phyloP scores from a whole-genome alignment of 1,140 invertebrate species.

The Portunus trituberculatus region DNA sequence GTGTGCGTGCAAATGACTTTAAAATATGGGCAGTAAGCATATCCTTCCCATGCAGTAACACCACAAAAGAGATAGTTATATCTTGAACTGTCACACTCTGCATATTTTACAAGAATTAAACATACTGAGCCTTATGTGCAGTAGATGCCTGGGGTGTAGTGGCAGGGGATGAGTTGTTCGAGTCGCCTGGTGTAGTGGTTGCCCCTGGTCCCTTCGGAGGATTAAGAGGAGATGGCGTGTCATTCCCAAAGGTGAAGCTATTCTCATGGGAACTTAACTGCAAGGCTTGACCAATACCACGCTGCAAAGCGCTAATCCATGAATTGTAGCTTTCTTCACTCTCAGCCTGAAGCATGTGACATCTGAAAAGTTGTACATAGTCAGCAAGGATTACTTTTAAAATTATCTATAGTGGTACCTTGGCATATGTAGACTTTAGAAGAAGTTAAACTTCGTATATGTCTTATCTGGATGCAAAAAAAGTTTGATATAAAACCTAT shows the following conservation, averaged over 20 bases:
- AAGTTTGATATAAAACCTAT: too few relatives aligned
- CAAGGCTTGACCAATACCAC: constrained; percentile 86
- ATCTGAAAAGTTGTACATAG: constrained; percentile 81
- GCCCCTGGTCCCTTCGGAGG: constrained; percentile 41
- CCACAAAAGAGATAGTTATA: too few relatives aligned
- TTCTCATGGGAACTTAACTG: constrained; percentile 49
- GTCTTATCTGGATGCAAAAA: too few relatives aligned
- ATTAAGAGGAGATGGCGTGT: background rate
- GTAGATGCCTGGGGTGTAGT: constrained; percentile 63
- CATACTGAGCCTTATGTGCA: constrained; percentile 65
- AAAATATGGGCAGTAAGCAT: too few relatives aligned
- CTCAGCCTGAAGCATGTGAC: constrained; percentile 97
- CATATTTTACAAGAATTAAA: too few relatives aligned
- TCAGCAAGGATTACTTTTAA: background rate
- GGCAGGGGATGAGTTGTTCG: constrained; percentile 59
- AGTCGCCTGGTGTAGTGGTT: constrained; percentile 61
- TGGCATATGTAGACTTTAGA: too few relatives aligned
- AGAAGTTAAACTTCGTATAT: too few relatives aligned
- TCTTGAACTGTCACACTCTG: too few relatives aligned
- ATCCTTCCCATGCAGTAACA: too few relatives aligned
- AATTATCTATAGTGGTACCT: too few relatives aligned
- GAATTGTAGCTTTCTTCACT: constrained; percentile 92
- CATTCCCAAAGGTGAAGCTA: background rate
- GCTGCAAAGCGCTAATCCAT: constrained; percentile 95
- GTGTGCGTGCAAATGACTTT: too few relatives aligned